These are phyloP conservation scores for Luffia ferchaultella DNA, from an alignment of 2,888 invertebrate species.

Conservation along the genomic window DNA sequence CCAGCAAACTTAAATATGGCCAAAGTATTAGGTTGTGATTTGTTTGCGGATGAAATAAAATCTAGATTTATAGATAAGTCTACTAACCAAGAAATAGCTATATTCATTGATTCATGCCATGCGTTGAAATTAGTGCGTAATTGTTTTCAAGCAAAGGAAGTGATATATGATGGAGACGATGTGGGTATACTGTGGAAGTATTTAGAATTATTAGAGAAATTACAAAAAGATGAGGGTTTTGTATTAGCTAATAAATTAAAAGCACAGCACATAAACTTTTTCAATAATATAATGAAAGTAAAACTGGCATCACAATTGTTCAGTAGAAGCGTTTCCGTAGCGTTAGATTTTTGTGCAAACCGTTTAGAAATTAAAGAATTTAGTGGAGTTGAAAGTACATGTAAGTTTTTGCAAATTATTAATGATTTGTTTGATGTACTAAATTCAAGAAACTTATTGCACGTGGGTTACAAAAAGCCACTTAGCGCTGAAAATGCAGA, in stretches of 20 bases:
- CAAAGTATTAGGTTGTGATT: not conserved
- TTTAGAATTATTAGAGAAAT: conserved; percentile 9
- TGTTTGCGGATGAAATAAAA: not conserved
- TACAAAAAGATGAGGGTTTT: conserved; percentile 14
- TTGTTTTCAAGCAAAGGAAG: conserved; percentile 11
- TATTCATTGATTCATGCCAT: conserved; percentile 16
- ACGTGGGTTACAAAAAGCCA: not conserved
- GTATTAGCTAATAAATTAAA: conserved; percentile 15
- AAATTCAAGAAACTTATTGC: not conserved
- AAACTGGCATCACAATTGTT: conserved; percentile 16
- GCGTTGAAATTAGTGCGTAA: conserved; percentile 16
- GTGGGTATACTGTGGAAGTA: conserved; percentile 10
- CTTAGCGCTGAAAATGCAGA: not conserved
- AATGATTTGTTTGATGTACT: not conserved
- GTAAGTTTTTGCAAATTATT: not conserved
- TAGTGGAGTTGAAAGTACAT: not conserved
- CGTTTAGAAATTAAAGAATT: not conserved
- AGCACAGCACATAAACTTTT: conserved; percentile 13
- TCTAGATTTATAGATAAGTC: conserved; percentile 11
- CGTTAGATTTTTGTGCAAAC: conserved; percentile 4
- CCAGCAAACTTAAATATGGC: conserved; percentile 8
- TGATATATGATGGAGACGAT: conserved; percentile 3
- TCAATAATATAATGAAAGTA: conserved; percentile 16
- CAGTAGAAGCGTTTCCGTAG: conserved; percentile 15
- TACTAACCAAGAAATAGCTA: conserved; percentile 10